These are phyloP conservation scores for silkworm (Bombyx mori) DNA, from an alignment of 1,140 invertebrate species.

Conservation along the genomic window DNA sequence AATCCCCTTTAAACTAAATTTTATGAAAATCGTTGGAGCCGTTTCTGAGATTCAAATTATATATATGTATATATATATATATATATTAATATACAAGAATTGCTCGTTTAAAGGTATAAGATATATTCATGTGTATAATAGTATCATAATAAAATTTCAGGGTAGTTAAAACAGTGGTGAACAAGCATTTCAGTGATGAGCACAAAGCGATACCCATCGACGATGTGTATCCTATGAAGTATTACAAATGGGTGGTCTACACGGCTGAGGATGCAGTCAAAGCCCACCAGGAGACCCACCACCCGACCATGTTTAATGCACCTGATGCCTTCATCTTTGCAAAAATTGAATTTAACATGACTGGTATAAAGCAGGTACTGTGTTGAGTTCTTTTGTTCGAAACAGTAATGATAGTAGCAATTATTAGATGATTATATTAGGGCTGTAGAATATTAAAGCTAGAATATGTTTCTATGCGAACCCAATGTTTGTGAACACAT, in stretches of 20 bases:
- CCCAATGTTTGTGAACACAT: too few relatives aligned
- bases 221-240: slow-evolving; percentile 77
- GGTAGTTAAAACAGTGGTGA: slow-evolving; percentile 18
- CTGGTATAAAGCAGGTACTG: slow-evolving; percentile 62
- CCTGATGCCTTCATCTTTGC: slow-evolving; percentile 77
- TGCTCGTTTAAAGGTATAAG: not conserved
- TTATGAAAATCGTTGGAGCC: too few relatives aligned
- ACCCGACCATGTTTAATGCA: slow-evolving; percentile 81
- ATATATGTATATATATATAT: not conserved
- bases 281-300: slow-evolving; percentile 81
- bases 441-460: too few relatives aligned
- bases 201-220: slow-evolving; percentile 73
- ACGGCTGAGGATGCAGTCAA: slow-evolving; percentile 80
- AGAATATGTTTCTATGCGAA: too few relatives aligned
- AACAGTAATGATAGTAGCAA: too few relatives aligned
- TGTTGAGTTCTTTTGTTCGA: slow-evolving; percentile 46
- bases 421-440: too few relatives aligned
- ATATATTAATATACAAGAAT: not conserved
- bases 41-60: too few relatives aligned
- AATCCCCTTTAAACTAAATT: too few relatives aligned
- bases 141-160: slow-evolving; percentile 24
- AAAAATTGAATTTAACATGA: slow-evolving; percentile 82
- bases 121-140: not conserved
- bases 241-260: slow-evolving; percentile 76
- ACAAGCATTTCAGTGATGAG: slow-evolving; percentile 73